Evolutionary conservation across 2,888 invertebrate genomes (phyloP).

Genomic region (Apamea crenata): DNA sequence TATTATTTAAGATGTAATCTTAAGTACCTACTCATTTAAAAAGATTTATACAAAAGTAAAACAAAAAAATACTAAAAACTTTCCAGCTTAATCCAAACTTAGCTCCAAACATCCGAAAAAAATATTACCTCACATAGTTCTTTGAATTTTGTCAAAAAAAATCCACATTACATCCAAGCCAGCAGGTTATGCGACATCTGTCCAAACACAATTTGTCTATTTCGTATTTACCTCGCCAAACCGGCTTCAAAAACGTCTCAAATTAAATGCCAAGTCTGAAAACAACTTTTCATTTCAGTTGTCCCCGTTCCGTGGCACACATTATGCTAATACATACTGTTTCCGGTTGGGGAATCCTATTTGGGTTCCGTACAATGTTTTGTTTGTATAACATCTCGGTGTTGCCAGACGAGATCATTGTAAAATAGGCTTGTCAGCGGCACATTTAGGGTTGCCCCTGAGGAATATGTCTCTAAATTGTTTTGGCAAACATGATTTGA

Average conservation of each 20-base stretch:
- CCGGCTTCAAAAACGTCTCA: slow-evolving; percentile 66
- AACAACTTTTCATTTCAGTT: slow-evolving; percentile 82
- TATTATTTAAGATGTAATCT: background rate
- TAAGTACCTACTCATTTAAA: background rate
- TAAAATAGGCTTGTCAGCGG: slow-evolving; percentile 54
- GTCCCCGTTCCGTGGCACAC: slow-evolving; percentile 60
- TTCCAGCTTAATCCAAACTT: background rate
- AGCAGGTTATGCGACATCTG: slow-evolving; percentile 31
- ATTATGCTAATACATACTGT: slow-evolving; percentile 74
- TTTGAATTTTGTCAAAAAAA: slow-evolving; percentile 3
- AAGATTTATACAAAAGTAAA: background rate
- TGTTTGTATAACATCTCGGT: slow-evolving; percentile 65
- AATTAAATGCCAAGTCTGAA: slow-evolving; percentile 68
- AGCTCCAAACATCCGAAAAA: background rate
- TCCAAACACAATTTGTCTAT: slow-evolving; percentile 50
- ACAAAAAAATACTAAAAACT: background rate
- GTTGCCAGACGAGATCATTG: slow-evolving; percentile 50
- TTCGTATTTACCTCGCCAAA: slow-evolving; percentile 60
- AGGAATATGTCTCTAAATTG: slow-evolving; percentile 29
- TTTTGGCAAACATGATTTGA: slow-evolving; percentile 11
- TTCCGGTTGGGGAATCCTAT: slow-evolving; percentile 70
- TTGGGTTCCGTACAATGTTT: slow-evolving; percentile 66
- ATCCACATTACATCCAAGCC: background rate
- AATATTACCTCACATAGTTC: background rate
- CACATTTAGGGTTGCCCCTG: slow-evolving; percentile 31